These are phyloP conservation scores for Clupea harengus DNA, from an alignment of 2,113 vertebrate genomes.

Conservation along the genomic window DNA sequence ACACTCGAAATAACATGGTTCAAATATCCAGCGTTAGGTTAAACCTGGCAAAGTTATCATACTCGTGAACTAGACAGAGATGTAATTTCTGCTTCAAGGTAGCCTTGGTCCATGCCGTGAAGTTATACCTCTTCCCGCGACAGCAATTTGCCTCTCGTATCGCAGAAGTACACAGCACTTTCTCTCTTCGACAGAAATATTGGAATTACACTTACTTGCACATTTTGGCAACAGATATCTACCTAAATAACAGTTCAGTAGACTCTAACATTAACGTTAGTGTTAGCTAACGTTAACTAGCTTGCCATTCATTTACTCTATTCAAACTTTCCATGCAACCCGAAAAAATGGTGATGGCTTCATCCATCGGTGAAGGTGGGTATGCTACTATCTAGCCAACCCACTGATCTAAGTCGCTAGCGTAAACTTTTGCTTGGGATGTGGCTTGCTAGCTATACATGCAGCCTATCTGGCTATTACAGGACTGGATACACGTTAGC, in stretches of 20 bases:
- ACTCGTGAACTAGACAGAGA: too few relatives aligned
- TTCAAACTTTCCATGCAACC: not conserved
- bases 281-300: not conserved
- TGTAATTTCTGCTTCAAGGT: too few relatives aligned
- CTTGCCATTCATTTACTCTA: not conserved
- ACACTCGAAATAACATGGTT: too few relatives aligned
- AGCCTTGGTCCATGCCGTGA: too few relatives aligned
- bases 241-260: not conserved
- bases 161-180: too few relatives aligned
- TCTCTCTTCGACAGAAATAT: too few relatives aligned
- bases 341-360: not conserved
- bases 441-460: not conserved
- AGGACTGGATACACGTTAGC: not conserved
- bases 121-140: not conserved
- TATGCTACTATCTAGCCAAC: not conserved
- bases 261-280: not conserved
- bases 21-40: too few relatives aligned
- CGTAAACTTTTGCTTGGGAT: not conserved
- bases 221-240: not conserved
- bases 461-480: not conserved
- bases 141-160: not conserved
- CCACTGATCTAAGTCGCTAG: not conserved
- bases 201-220: too few relatives aligned
- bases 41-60: too few relatives aligned
- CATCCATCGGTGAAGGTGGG: not conserved